Evolutionary conservation across 2,888 invertebrate species (phyloP).

Genomic region (Agrotis ipsilon): DNA sequence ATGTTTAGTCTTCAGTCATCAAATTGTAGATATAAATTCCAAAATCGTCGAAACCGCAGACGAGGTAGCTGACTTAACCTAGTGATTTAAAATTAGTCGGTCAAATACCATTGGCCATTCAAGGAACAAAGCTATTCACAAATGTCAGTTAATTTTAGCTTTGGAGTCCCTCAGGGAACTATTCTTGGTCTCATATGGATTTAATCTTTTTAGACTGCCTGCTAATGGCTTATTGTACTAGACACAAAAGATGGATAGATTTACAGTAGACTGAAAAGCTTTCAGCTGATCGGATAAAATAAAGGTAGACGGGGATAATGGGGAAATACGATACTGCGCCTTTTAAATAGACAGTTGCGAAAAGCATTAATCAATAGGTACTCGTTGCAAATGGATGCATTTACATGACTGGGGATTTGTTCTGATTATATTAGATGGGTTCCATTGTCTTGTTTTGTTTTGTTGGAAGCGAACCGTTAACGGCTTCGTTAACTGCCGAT

Average conservation of each 20-base stretch:
- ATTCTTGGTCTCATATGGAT: background rate
- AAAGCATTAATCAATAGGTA: conserved; percentile 15
- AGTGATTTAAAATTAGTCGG: background rate
- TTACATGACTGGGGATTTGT: conserved; percentile 1
- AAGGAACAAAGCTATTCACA: background rate
- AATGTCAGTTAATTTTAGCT: background rate
- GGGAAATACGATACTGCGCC: background rate
- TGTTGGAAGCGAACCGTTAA: background rate
- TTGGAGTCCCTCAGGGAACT: conserved; percentile 7
- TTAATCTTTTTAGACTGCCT: background rate
- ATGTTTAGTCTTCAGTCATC: too few species aligned
- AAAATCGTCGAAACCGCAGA: background rate
- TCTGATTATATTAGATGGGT: background rate
- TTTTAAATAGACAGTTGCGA: background rate
- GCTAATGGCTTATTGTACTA: background rate
- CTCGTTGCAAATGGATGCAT: conserved; percentile 13
- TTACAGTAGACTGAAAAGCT: background rate
- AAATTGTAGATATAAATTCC: background rate
- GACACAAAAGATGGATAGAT: background rate
- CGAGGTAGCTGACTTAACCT: background rate
- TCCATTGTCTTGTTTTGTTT: background rate
- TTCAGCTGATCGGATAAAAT: background rate
- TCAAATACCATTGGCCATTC: background rate
- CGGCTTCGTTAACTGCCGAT: too few species aligned
- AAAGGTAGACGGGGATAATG: background rate